Evolutionary conservation across 2,113 vertebrate genomes (phyloP).

Genomic region (Microtus pennsylvanicus): DNA sequence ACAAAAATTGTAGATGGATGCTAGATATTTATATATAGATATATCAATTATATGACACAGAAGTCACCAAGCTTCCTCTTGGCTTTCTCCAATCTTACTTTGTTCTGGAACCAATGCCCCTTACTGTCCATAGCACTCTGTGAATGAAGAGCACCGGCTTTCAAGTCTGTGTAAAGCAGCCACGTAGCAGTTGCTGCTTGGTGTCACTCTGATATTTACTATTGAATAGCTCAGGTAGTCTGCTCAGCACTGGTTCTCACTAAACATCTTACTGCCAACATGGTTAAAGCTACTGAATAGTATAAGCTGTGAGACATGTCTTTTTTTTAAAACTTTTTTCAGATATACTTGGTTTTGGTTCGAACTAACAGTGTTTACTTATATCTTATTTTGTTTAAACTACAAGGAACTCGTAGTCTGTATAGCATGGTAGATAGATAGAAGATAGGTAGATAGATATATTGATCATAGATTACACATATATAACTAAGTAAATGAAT

Average conservation of each 20-base stretch:
- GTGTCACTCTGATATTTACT: background rate
- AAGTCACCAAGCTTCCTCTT: background rate
- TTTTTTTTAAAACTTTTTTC: background rate
- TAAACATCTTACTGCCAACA: background rate
- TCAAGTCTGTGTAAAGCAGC: background rate
- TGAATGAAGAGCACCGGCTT: background rate
- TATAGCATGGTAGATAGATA: background rate
- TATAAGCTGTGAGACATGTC: background rate
- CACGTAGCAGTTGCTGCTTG: background rate
- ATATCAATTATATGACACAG: background rate
- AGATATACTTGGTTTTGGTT: background rate
- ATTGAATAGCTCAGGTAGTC: background rate
- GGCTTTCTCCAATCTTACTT: background rate
- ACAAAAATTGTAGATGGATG: background rate
- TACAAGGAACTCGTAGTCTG: background rate
- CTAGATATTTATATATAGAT: background rate
- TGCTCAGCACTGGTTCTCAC: background rate
- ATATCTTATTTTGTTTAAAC: slow-evolving; percentile 1
- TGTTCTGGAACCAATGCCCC: background rate
- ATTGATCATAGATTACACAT: background rate
- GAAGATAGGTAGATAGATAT: background rate
- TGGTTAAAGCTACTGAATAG: background rate
- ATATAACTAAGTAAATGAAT: background rate
- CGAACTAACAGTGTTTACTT: slow-evolving; percentile 12
- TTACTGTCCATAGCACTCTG: background rate